phyloP scores from a whole-genome alignment of 2,888 invertebrate species.

The Drosophila longiperda region DNA sequence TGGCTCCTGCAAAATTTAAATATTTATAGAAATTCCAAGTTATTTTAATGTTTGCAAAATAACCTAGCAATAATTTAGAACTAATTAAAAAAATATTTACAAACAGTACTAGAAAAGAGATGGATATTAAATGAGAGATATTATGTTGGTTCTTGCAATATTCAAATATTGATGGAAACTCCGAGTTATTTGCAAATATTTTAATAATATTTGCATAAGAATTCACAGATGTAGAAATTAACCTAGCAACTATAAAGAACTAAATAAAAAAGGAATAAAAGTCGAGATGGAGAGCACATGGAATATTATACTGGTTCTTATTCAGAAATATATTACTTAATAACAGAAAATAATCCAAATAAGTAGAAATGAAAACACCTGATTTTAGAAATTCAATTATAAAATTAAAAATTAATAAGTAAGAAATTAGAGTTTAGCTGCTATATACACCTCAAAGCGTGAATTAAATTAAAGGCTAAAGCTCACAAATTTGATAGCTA shows the following conservation, averaged over 20 bases:
- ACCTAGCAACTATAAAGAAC: neutral
- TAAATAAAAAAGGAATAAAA: neutral
- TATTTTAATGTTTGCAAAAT: neutral
- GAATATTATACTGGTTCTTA: neutral
- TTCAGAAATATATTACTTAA: neutral
- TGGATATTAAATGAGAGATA: neutral
- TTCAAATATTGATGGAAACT: neutral
- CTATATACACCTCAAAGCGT: neutral
- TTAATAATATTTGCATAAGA: neutral
- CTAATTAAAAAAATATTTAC: neutral
- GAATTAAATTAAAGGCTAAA: neutral
- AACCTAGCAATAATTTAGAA: neutral
- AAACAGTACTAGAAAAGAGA: neutral
- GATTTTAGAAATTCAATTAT: neutral
- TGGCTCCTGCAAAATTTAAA: conserved; percentile 87
- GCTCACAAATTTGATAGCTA: neutral
- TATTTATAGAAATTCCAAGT: neutral
- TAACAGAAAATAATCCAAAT: neutral
- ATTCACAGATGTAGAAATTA: accelerated
- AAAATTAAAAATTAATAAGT: neutral
- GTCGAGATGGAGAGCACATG: too few relatives aligned
- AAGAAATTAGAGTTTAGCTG: neutral
- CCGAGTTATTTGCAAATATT: neutral
- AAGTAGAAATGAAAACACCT: neutral
- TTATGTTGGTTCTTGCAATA: conserved; percentile 84